Conservation (phyloP, 2,113 vertebrate genomes). For the Corythoichthys intestinalis region DNA sequence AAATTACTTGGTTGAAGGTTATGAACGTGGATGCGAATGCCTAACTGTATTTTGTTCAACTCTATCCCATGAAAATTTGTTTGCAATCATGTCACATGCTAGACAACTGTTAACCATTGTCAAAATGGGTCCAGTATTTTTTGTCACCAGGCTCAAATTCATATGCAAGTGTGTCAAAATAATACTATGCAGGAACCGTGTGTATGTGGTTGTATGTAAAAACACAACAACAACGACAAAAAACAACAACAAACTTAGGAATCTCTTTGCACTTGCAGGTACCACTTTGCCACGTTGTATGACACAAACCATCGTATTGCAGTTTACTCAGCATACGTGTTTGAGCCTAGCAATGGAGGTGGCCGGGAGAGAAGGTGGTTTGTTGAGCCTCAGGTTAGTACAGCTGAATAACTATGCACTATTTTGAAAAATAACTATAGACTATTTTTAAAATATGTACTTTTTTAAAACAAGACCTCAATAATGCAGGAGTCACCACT, state of each 20-base stretch:
- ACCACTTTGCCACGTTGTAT: conserved; percentile 72
- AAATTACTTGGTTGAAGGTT: neutral
- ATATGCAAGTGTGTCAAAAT: too few relatives aligned
- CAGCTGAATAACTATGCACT: neutral
- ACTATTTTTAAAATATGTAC: too few relatives aligned
- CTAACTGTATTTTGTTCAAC: neutral
- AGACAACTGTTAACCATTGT: neutral
- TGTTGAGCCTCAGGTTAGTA: conserved; percentile 71
- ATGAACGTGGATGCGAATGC: neutral
- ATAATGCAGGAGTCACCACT: too few relatives aligned
- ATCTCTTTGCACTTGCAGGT: conserved; percentile 35
- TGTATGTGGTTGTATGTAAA: neutral
- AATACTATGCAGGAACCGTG: too few relatives aligned
- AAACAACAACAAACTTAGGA: neutral
- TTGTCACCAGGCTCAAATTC: too few relatives aligned
- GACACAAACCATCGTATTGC: conserved; percentile 67
- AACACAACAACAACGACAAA: neutral
- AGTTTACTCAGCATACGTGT: conserved; percentile 69
- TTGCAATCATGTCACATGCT: neutral
- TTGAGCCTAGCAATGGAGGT: conserved; percentile 66
- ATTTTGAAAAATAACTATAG: too few relatives aligned
- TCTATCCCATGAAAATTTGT: neutral
- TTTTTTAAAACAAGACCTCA: too few relatives aligned
- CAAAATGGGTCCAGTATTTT: too few relatives aligned
- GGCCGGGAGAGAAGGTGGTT: conserved; percentile 71